Percentiles rank a stretch among this genome's conserved stretches.
These are phyloP conservation scores for Lamellibrachia luymesi DNA, from an alignment of 1,140 invertebrate species.

Conservation along the genomic window DNA sequence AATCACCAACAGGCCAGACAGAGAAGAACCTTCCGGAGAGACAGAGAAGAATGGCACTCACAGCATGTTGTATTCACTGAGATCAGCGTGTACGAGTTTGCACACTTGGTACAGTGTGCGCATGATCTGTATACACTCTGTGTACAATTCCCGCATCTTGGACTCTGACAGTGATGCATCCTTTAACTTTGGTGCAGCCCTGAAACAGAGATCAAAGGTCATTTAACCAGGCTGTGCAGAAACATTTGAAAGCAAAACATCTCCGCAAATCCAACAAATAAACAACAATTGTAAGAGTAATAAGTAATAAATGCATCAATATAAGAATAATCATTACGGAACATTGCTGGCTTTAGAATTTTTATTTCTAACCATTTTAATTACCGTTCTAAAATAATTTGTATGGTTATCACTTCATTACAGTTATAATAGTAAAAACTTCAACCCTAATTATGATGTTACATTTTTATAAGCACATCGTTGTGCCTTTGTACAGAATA, in stretches of 20 bases:
- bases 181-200: constrained; percentile 31
- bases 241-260: not conserved
- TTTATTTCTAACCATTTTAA: no score
- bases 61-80: constrained; percentile 94
- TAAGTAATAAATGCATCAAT: not conserved
- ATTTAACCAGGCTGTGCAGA: not conserved
- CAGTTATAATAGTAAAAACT: no score
- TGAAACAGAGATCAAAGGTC: constrained; percentile 15
- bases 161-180: constrained; percentile 46
- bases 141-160: constrained; percentile 70
- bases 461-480: no score
- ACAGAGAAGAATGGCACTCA: constrained; percentile 50
- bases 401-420: no score
- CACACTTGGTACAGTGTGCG: constrained; percentile 91
- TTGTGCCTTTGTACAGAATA: not conserved
- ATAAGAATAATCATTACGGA: no score
- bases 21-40: no score
- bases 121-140: constrained; percentile 86
- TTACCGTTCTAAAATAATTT: no score
- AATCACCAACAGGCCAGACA: no score
- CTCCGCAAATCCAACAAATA: not conserved
- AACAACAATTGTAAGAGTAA: not conserved
- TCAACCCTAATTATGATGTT: no score
- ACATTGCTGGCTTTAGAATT: no score
- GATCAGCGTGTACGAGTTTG: constrained; percentile 92